Evolutionary conservation across 2,888 invertebrate genomes (phyloP).

Genomic region (Eupeodes luniger): DNA sequence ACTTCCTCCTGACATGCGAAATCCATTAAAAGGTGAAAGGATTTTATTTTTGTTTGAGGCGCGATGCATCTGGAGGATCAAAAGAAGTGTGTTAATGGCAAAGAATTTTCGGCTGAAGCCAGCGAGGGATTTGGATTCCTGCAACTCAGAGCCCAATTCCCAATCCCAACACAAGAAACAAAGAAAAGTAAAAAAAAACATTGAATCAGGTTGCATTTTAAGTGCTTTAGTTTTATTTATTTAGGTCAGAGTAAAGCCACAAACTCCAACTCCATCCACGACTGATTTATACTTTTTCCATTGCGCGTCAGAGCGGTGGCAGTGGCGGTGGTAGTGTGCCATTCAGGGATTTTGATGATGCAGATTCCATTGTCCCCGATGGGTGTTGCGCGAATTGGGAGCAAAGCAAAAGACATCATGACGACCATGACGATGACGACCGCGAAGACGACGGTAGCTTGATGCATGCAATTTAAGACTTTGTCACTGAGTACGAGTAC

Average conservation of each 20-base stretch:
- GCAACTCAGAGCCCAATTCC: background rate
- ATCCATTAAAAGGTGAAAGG: conserved; percentile 75
- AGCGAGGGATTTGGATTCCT: conserved; percentile 42
- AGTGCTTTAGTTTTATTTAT: conserved; percentile 58
- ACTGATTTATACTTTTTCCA: conserved; percentile 33
- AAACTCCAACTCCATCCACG: conserved; percentile 13
- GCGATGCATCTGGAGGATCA: background rate
- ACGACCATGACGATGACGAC: background rate
- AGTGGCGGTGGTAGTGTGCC: background rate
- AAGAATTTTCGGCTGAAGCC: conserved; percentile 32
- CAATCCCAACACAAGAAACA: background rate
- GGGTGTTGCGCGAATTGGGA: conserved; percentile 42
- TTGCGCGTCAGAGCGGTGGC: background rate
- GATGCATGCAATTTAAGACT: conserved; percentile 7
- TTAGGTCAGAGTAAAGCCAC: conserved; percentile 60
- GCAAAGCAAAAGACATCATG: conserved; percentile 29
- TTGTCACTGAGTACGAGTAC: background rate
- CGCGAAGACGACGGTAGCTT: background rate
- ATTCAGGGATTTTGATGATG: conserved; percentile 64
- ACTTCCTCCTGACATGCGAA: conserved; percentile 48
- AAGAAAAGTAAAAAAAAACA: background rate
- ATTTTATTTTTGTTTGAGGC: conserved; percentile 22
- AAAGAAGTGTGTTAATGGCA: conserved; percentile 47
- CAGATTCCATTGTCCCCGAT: conserved; percentile 59
- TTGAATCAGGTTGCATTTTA: conserved; percentile 67